Base-by-base conservation (phyloP, 1,140 invertebrate genomes). In the Phymastichus coffea region DNA sequence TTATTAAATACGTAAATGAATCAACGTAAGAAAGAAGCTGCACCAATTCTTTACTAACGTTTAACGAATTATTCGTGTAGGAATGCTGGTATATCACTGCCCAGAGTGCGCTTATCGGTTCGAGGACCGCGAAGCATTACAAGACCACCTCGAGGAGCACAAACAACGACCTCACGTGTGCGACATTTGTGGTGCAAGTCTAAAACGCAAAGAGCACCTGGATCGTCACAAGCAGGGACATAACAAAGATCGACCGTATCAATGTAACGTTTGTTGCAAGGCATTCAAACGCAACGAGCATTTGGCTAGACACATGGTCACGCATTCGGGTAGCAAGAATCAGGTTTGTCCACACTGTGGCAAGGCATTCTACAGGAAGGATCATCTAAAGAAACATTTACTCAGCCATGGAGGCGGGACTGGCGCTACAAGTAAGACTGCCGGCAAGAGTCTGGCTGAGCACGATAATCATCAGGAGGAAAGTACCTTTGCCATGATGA, bases 211-310 rank as follows among this genome's bases (percentile, higher is more conserved):
- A 73, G 90, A 91, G 73, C 90, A 92, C 69, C 72, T 92, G 35
- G 90, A 88, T 4, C 83, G 90, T 19, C 90, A 92, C 76, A 91
- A 91, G 70, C 88, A 91, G 68, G 88, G 87, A 49, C 90, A 91
- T 73, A 91, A 90, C 78, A 88, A 88, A 0, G 89, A 91, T 69
- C 80, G 89, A 44, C 89, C 89, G 9, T 91, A 90, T 70, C 88
- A 90, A 8, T 93, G 91, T 76, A 88, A 88, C 10, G 88, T 92
- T 15, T 93, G 90, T 70, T 80, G 91, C 28, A 92, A 92, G 72
- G 90, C 89, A 2, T 93, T 92, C 75, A 92, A 92, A 69, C 82
- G 90, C 43, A 92, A 92, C 80, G 91, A 93, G 74, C 90, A 92
- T 64, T 80, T 93, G 4, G 90, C 89, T 0, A 74, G 92, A 63